Conservation (phyloP, 2,797 vertebrate species). For the Oreonectes daqikongensis region DNA sequence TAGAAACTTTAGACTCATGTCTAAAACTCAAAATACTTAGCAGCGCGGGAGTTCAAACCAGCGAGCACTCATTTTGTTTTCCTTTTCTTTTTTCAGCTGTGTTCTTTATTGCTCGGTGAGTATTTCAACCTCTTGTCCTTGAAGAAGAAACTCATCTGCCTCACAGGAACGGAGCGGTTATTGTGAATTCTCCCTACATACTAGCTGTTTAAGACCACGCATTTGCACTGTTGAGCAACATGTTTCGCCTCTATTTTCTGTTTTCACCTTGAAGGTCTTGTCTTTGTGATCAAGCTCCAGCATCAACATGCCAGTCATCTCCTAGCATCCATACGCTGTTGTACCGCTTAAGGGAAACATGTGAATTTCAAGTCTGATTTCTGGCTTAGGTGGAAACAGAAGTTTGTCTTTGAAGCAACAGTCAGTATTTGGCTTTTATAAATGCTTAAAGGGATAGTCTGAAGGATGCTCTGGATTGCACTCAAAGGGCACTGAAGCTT, state of each 20-base stretch:
- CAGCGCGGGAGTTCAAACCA: background rate
- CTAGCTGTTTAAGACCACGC: constrained; percentile 35
- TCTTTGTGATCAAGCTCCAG: constrained; percentile 44
- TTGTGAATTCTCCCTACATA: constrained; percentile 42
- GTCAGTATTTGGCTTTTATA: background rate
- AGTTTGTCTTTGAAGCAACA: constrained; percentile 4
- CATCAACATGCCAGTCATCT: constrained; percentile 40
- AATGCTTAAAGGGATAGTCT: constrained; percentile 1
- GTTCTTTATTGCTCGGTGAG: constrained; percentile 25
- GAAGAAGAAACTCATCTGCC: constrained; percentile 29
- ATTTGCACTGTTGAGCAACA: constrained; percentile 31
- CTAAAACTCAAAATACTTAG: background rate
- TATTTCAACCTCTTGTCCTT: constrained; percentile 45
- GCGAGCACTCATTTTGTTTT: background rate
- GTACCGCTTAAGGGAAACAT: constrained; percentile 25
- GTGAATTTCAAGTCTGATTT: constrained; percentile 15
- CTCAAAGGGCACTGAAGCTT: no score
- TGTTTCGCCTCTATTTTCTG: constrained; percentile 47
- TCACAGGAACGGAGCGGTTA: constrained; percentile 11
- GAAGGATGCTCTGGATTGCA: background rate
- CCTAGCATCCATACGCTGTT: constrained; percentile 23
- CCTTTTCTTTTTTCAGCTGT: background rate
- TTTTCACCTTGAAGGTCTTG: constrained; percentile 44
- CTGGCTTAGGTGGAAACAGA: constrained; percentile 14
- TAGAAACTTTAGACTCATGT: background rate